Evolutionary conservation across 2,888 invertebrate genomes (phyloP).

Genomic region (Mechanitis messenoides): DNA sequence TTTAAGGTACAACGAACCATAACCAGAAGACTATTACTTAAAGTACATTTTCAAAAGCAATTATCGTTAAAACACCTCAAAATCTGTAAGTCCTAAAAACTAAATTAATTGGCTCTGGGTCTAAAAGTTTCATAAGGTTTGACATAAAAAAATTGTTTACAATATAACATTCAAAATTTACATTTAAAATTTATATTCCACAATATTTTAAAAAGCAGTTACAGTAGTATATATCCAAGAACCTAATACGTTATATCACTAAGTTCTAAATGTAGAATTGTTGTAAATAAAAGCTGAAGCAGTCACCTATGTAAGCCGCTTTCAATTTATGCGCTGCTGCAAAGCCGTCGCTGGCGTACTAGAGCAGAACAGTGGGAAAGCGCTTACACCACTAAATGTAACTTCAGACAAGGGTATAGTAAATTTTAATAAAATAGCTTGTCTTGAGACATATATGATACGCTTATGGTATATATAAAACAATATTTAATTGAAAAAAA

Average conservation of each 20-base stretch:
- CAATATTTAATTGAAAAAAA: no score
- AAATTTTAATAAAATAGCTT: conserved; percentile 21
- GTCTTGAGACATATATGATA: conserved; percentile 10
- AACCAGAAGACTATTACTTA: conserved; percentile 47
- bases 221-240: conserved; percentile 30
- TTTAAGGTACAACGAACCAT: conserved; percentile 42
- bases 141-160: conserved; percentile 14
- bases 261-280: conserved; percentile 15
- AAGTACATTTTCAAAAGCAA: conserved; percentile 50
- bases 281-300: conserved; percentile 47
- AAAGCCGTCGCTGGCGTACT: conserved; percentile 40
- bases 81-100: conserved; percentile 38
- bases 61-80: conserved; percentile 55
- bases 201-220: conserved; percentile 30
- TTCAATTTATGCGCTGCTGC: conserved; percentile 49
- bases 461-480: no score
- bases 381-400: conserved; percentile 29
- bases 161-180: neutral
- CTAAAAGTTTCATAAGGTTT: conserved; percentile 12
- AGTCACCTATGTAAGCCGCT: conserved; percentile 51
- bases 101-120: conserved; percentile 34
- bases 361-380: conserved; percentile 38
- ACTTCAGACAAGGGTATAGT: conserved; percentile 19
- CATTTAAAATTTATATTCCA: neutral
- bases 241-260: conserved; percentile 23